Evolutionary conservation across 64 coral and sea anemone species (phyloP).

Genomic region (Orbicella faveolata): DNA sequence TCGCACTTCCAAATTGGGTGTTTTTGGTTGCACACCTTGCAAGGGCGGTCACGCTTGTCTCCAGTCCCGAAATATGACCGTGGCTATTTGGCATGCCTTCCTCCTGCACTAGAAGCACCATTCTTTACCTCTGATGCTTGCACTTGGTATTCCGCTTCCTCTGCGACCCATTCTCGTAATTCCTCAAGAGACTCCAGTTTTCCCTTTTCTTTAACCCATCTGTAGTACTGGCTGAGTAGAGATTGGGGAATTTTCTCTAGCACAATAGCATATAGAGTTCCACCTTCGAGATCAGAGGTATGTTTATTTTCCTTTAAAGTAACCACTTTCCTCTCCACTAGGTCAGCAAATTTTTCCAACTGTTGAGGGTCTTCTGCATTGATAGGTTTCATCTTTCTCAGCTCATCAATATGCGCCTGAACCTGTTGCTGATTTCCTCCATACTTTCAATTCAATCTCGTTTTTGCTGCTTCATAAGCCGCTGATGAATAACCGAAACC

Average conservation of each 20-base stretch:
- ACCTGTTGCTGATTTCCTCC: constrained; percentile 60
- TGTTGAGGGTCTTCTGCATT: constrained; percentile 31
- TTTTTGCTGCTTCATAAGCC: too few species aligned
- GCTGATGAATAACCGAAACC: neutral
- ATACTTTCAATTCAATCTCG: constrained; percentile 27
- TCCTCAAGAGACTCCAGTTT: constrained; percentile 30
- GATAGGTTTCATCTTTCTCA: constrained; percentile 42
- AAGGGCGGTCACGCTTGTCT: constrained; percentile 4
- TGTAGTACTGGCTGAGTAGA: constrained; percentile 43
- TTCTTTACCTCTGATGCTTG: constrained; percentile 61
- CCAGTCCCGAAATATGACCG: neutral
- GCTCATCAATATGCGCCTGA: constrained; percentile 49
- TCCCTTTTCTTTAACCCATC: constrained; percentile 50
- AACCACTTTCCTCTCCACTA: constrained; percentile 44
- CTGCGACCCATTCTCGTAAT: constrained; percentile 48
- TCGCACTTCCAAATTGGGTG: constrained; percentile 57
- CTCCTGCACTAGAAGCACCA: constrained; percentile 7
- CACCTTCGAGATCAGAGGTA: constrained; percentile 50
- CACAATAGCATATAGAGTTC: constrained; percentile 62
- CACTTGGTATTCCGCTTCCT: constrained; percentile 64
- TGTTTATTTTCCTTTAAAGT: constrained; percentile 54
- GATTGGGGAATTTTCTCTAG: constrained; percentile 55
- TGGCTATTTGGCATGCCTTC: neutral
- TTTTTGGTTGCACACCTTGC: constrained; percentile 31
- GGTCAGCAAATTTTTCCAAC: constrained; percentile 54